Conservation (phyloP, 2,888 invertebrate genomes). For the Heliconius ismenius region DNA sequence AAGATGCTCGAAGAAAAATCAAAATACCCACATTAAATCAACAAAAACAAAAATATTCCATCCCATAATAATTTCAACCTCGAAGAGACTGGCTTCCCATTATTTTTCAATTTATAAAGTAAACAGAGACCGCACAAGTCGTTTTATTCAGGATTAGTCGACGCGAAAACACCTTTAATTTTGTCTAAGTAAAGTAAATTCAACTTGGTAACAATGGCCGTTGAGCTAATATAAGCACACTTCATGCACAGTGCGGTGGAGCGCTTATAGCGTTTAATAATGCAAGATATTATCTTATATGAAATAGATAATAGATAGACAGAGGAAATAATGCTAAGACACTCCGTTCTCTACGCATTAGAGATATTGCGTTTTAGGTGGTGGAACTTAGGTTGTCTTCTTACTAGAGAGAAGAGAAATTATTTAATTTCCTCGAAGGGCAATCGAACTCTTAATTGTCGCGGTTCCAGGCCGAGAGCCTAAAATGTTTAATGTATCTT, state of each 20-base stretch:
- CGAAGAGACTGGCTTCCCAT: background rate
- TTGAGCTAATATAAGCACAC: conserved; percentile 8
- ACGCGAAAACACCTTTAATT: conserved; percentile 10
- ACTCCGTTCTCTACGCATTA: background rate
- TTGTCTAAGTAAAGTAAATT: conserved; percentile 10
- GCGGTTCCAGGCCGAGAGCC: too few relatives aligned
- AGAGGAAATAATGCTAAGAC: background rate
- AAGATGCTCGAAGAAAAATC: background rate
- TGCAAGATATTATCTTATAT: background rate
- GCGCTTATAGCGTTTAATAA: background rate
- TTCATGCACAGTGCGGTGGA: conserved; percentile 14
- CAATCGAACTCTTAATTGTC: too few relatives aligned
- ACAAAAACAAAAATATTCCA: background rate
- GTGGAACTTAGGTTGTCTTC: too few relatives aligned
- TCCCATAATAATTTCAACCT: background rate
- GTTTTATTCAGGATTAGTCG: conserved; percentile 10
- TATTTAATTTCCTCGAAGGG: too few relatives aligned
- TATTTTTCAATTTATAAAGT: conserved; percentile 17
- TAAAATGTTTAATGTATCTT: too few relatives aligned
- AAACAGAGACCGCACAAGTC: background rate
- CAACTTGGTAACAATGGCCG: background rate
- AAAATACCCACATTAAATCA: background rate
- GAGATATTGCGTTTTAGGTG: too few relatives aligned
- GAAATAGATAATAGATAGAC: background rate
- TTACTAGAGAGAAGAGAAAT: too few relatives aligned